Evolutionary conservation across 1,140 invertebrate genomes (phyloP), one percentile per base, ranked within the genome.

Genomic region (Drosophila tsacasi): DNA sequence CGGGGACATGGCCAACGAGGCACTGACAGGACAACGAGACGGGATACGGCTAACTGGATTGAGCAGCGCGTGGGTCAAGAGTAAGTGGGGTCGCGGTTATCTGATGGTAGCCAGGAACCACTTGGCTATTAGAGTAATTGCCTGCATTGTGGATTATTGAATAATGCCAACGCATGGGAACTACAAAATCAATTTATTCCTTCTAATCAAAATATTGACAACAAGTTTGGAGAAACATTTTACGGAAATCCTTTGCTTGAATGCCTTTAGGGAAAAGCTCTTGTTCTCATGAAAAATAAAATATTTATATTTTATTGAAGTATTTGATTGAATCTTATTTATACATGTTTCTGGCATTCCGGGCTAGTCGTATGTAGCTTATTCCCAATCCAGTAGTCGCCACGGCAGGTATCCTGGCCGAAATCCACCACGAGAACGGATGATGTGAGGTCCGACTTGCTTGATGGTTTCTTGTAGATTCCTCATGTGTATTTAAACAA

Each of bases 331-430:
- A n/a, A 50, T 50, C 5, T 19, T 30, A 50, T 50, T 49, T 30
- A n/a, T 27, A 79, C n/a, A 49, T 42, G 49, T 79, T 71, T 13
- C 54, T n/a, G 13, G 93, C 83, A 62, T 94, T 93, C 60, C 95
- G 27, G 8, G 27, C 7, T 27, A n/a, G n/a, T n/a, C n/a, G n/a
- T n/a, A n/a, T n/a, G n/a, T n/a, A n/a, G n/a, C n/a, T n/a, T 27
- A 5, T 27, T 27, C 25, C 25, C 25, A 27, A 27, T 27, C 25
- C 7, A 27, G 25, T 27, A 27, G 25, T 27, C 25, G 25, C 25
- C 25, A 27, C 3, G 25, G 0, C 2, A 27, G 3, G 8, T 30
- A 30, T 7, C 27, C 27, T 30, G 27, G 27, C 27, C 8, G 27
- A 1, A 30, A 30, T 7, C 27, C 27, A 30, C 1, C 1, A 30